Conservation (phyloP, 2,113 vertebrate genomes). For the Pica pica region DNA sequence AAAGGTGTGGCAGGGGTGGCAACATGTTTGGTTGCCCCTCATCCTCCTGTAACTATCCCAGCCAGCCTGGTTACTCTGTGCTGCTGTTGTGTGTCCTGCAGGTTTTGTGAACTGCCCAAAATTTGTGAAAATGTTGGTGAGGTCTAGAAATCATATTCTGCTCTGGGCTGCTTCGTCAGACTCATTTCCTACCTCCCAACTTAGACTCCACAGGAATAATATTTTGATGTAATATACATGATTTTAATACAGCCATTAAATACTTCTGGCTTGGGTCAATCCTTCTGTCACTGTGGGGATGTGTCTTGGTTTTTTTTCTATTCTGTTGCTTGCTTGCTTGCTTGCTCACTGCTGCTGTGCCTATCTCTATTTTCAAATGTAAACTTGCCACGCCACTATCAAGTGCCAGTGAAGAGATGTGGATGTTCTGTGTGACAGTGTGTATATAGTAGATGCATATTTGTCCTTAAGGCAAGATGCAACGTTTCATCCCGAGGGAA, state of each 20-base stretch:
- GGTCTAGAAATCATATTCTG: not conserved
- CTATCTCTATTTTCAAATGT: not conserved
- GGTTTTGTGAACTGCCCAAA: not conserved
- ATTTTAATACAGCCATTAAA: not conserved
- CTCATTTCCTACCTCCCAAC: not conserved
- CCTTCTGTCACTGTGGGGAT: not conserved
- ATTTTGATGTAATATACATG: not conserved
- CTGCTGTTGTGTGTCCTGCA: not conserved
- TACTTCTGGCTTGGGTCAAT: not conserved
- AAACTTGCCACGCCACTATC: not conserved
- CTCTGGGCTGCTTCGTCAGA: not conserved
- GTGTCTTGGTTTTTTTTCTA: not conserved
- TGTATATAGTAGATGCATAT: conserved; percentile 40
- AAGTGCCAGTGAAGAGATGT: conserved; percentile 14
- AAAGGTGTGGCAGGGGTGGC: not conserved
- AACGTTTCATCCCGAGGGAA: conserved; percentile 8
- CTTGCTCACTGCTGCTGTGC: not conserved
- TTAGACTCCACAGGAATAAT: not conserved
- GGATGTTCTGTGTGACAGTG: conserved; percentile 31
- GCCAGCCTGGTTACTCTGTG: not conserved
- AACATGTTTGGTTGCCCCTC: not conserved
- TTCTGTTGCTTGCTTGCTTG: not conserved
- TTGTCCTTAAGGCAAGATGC: conserved; percentile 18
- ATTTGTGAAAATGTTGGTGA: not conserved
- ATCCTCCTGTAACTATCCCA: not conserved